These are phyloP conservation scores for Drosophila eugracilis DNA, from an alignment of 1,140 invertebrate species.

Conservation along the genomic window DNA sequence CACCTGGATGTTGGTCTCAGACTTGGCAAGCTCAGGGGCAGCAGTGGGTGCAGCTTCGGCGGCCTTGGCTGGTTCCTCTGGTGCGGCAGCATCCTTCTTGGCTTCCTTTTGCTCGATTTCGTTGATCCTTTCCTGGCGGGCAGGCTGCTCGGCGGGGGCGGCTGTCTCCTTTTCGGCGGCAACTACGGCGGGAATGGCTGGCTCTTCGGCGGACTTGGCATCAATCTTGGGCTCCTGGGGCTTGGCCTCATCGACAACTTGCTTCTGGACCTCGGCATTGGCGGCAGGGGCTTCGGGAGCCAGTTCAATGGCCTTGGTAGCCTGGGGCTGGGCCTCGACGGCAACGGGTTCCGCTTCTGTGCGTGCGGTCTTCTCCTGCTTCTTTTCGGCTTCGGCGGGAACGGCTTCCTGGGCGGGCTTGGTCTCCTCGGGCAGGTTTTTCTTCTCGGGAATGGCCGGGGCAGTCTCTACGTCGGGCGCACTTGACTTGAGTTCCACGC, in stretches of 20 bases:
- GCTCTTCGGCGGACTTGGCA: constrained; percentile 41
- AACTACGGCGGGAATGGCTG: constrained; percentile 3
- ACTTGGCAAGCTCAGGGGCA: constrained; percentile 20
- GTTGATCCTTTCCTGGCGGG: constrained; percentile 63
- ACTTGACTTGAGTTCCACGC: constrained; percentile 31
- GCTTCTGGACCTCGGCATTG: constrained; percentile 51
- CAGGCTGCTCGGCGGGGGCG: constrained; percentile 40
- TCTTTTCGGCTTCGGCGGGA: constrained; percentile 36
- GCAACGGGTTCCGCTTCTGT: constrained; percentile 50
- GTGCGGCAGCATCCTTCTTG: constrained; percentile 14
- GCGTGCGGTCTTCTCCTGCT: constrained; percentile 62
- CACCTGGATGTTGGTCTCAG: constrained; percentile 54
- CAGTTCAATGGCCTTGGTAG: constrained; percentile 55
- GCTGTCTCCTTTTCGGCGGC: constrained; percentile 19
- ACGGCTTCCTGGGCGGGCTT: constrained; percentile 44
- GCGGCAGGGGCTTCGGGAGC: constrained; percentile 43
- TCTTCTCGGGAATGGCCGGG: constrained; percentile 55
- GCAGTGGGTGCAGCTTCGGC: constrained; percentile 11
- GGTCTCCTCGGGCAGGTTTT: constrained; percentile 25
- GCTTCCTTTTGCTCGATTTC: constrained; percentile 58
- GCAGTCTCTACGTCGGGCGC: constrained; percentile 58
- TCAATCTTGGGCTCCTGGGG: constrained; percentile 44
- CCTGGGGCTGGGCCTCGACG: constrained; percentile 25
- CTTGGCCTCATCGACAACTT: constrained; percentile 59
- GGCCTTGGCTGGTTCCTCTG: constrained; percentile 11